A percentile compares a stretch with the other conserved stretches of the same genome.
Evolutionary conservation across 2,113 vertebrate species (phyloP).

Genomic region (Chaetodon trifascialis): DNA sequence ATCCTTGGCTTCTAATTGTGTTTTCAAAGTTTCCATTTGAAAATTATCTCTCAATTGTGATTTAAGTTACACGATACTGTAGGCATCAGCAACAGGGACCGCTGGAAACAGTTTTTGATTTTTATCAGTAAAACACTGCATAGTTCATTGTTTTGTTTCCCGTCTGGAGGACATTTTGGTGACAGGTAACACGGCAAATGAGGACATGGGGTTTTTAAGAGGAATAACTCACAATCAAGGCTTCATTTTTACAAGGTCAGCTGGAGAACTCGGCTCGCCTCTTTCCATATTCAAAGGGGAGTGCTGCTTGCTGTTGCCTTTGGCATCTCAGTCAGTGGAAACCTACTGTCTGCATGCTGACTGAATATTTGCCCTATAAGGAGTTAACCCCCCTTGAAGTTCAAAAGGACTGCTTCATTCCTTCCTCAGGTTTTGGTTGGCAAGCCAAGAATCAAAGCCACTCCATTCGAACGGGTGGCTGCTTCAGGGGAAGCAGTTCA

Average conservation of each 20-base stretch:
- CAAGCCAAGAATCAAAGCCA: constrained; percentile 50
- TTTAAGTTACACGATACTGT: not conserved
- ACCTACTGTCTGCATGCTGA: constrained; percentile 65
- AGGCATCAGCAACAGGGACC: not conserved
- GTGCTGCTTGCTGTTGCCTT: constrained; percentile 63
- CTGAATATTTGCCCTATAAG: constrained; percentile 70
- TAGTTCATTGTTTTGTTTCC: constrained; percentile 10
- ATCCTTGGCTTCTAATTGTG: not conserved
- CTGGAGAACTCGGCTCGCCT: constrained; percentile 45
- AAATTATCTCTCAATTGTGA: not conserved
- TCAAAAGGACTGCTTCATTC: constrained; percentile 68
- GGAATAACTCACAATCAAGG: constrained; percentile 45
- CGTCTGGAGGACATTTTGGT: constrained; percentile 34
- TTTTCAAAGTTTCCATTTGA: not conserved
- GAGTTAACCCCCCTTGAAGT: constrained; percentile 59
- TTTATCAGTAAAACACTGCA: constrained; percentile 6
- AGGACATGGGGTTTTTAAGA: constrained; percentile 44
- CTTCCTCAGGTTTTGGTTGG: constrained; percentile 63
- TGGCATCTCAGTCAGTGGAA: constrained; percentile 70
- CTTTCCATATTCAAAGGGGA: constrained; percentile 52
- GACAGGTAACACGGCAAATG: constrained; percentile 42
- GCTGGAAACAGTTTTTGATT: not conserved
- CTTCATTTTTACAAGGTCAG: constrained; percentile 58
- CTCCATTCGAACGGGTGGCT: constrained; percentile 21
- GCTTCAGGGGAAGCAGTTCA: constrained; percentile 12